Evolutionary conservation across 2,888 invertebrate species (phyloP).

Genomic region (Dorcus parallelipipedus): DNA sequence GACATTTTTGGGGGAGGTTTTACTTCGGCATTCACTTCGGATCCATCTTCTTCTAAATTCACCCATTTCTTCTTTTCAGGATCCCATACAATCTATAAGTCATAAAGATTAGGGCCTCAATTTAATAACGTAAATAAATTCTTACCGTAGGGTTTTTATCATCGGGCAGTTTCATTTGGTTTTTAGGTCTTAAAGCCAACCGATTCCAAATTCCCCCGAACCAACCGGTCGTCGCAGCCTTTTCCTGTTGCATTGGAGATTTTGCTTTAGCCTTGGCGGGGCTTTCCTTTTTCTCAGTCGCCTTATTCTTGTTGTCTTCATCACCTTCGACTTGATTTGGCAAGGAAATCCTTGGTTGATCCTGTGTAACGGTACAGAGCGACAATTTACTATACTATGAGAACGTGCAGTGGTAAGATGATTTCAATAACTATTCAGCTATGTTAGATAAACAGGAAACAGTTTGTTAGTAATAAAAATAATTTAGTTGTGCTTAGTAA

Average conservation of each 20-base stretch:
- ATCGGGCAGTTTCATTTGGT: conserved; percentile 94
- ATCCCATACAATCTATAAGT: conserved; percentile 86
- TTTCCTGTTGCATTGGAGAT: conserved; percentile 21
- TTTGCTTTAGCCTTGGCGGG: conserved; percentile 20
- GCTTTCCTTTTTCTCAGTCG: conserved; percentile 21
- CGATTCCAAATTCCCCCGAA: conserved; percentile 85
- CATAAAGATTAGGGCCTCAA: background rate
- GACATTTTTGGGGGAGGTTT: conserved; percentile 70
- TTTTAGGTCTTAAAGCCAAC: conserved; percentile 77
- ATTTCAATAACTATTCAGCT: background rate
- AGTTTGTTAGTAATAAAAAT: no score
- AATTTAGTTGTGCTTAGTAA: no score
- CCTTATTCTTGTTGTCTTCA: conserved; percentile 19
- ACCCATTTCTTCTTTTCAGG: conserved; percentile 81
- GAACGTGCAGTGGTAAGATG: conserved; percentile 3
- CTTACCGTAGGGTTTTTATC: conserved; percentile 85
- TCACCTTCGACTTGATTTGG: conserved; percentile 51
- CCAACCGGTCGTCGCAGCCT: conserved; percentile 59
- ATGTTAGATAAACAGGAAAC: no score
- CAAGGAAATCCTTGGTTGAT: conserved; percentile 53
- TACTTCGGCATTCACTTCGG: conserved; percentile 52
- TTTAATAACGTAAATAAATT: background rate
- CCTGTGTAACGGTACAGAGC: conserved; percentile 43
- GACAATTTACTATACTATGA: conserved; percentile 43
- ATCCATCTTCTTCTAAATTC: conserved; percentile 72